phyloP scores from a whole-genome alignment of 2,888 invertebrate genomes.

The Drosophila nr. perissopoda region DNA sequence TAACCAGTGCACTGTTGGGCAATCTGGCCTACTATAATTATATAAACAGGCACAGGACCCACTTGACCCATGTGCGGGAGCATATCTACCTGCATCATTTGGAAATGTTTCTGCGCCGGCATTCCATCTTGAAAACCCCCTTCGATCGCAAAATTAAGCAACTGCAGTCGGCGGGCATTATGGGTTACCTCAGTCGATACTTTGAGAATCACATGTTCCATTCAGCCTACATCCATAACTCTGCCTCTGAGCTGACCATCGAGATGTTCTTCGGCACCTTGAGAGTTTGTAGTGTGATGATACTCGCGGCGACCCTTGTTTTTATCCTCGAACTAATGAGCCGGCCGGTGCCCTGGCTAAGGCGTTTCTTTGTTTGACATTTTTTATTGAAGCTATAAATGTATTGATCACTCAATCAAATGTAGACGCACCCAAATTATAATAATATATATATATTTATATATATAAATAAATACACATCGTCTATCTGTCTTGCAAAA shows the following conservation, averaged over 20 bases:
- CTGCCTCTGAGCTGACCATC: slow-evolving; percentile 9
- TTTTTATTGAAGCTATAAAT: not conserved
- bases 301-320: slow-evolving; percentile 19
- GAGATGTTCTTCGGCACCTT: slow-evolving; percentile 51
- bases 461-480: not conserved
- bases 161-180: slow-evolving; percentile 70
- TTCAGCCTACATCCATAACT: not conserved
- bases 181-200: slow-evolving; percentile 33
- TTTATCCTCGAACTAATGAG: slow-evolving; percentile 60
- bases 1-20: slow-evolving; percentile 59
- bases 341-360: slow-evolving; percentile 37
- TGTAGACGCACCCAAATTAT: not conserved
- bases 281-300: slow-evolving; percentile 26
- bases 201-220: slow-evolving; percentile 30
- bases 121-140: slow-evolving; percentile 64
- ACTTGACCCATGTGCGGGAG: slow-evolving; percentile 68
- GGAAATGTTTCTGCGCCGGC: slow-evolving; percentile 70
- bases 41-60: slow-evolving; percentile 49
- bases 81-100: slow-evolving; percentile 66
- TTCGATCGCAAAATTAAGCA: slow-evolving; percentile 71
- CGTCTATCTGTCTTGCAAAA: not conserved
- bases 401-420: not conserved
- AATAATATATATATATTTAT: not conserved
- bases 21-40: slow-evolving; percentile 67
- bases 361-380: slow-evolving; percentile 31